Percentiles rank a stretch among this genome's conserved stretches.
phyloP scores from a whole-genome alignment of 2,113 vertebrate species.

The Sinosuthora webbiana region DNA sequence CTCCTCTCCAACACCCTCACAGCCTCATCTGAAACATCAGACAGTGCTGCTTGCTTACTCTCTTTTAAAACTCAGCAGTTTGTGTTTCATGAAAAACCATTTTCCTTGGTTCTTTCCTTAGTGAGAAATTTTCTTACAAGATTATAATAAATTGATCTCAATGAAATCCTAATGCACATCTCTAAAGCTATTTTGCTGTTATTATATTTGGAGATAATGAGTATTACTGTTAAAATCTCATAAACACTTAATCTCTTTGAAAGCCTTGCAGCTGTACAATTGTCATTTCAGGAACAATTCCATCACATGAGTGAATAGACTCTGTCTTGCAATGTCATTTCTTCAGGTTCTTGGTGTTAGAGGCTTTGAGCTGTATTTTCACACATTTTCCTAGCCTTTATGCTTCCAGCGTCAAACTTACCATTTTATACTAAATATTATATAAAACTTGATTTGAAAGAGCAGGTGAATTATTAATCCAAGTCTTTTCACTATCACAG shows the following conservation, averaged over 20 bases:
- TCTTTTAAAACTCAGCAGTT: background rate
- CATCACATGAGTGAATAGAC: background rate
- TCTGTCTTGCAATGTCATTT: background rate
- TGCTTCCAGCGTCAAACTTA: background rate
- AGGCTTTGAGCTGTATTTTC: background rate
- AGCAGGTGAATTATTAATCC: background rate
- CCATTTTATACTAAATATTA: background rate
- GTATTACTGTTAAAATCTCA: background rate
- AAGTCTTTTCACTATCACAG: background rate
- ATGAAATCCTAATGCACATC: background rate
- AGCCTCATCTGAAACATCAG: background rate
- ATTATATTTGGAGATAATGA: background rate
- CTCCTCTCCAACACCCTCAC: background rate
- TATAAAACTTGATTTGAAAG: background rate
- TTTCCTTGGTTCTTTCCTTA: background rate
- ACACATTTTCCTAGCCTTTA: background rate
- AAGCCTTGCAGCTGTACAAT: background rate
- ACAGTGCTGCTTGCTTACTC: background rate
- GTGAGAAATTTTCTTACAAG: background rate
- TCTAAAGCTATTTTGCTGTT: background rate
- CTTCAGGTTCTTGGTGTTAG: background rate
- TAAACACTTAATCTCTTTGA: background rate
- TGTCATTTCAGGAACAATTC: background rate
- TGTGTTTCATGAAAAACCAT: background rate
- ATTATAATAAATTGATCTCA: background rate